phyloP scores from a whole-genome alignment of 2,888 invertebrate genomes.

The Lochmaea crataegi region DNA sequence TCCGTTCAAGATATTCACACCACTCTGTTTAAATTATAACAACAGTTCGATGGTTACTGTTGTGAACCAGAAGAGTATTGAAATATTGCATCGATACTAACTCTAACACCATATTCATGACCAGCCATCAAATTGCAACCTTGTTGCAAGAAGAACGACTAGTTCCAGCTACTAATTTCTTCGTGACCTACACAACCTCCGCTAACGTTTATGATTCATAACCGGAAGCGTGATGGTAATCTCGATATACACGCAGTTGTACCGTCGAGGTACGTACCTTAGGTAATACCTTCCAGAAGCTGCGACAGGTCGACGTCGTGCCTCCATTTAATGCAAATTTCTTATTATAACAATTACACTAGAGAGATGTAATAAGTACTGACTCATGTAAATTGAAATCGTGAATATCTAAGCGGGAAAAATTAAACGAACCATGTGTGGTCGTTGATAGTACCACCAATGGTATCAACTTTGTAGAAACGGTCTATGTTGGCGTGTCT shows the following conservation, averaged over 20 bases:
- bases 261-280: constrained; percentile 10
- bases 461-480: neutral
- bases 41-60: neutral
- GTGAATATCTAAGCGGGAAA: constrained; percentile 44
- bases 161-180: constrained; percentile 23
- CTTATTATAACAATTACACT: constrained; percentile 55
- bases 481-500: neutral
- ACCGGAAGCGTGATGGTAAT: constrained; percentile 26
- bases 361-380: constrained; percentile 50
- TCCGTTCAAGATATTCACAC: neutral
- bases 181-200: constrained; percentile 28
- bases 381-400: constrained; percentile 56
- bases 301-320: constrained; percentile 47
- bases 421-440: constrained; percentile 23
- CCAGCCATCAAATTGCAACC: constrained; percentile 12
- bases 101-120: constrained; percentile 20
- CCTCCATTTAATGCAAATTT: constrained; percentile 55
- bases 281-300: constrained; percentile 41
- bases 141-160: constrained; percentile 18
- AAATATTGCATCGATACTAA: neutral
- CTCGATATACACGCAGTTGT: constrained; percentile 15
- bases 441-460: constrained; percentile 1
- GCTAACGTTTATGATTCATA: constrained; percentile 30
- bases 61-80: neutral
- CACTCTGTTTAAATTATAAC: neutral